phyloP scores from a whole-genome alignment of 2,888 invertebrate genomes.

The Apotomis turbidana region DNA sequence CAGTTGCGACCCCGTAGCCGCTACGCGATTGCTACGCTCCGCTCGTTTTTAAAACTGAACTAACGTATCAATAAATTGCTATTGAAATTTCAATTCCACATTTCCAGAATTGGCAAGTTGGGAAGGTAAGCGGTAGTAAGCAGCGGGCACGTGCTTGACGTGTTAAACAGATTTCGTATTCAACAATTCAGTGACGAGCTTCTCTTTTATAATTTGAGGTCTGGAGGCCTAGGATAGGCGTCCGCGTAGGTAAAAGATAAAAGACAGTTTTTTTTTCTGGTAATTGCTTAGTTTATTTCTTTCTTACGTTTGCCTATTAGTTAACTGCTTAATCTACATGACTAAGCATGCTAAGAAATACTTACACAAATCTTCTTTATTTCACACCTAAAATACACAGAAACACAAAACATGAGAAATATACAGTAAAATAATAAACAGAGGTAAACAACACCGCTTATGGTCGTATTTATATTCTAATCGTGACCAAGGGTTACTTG shows the following conservation, averaged over 20 bases:
- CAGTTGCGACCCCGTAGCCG: not conserved
- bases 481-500: too few species aligned
- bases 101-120: conserved; percentile 22
- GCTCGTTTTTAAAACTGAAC: not conserved
- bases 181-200: not conserved
- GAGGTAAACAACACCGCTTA: too few species aligned
- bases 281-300: too few species aligned
- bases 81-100: conserved; percentile 22
- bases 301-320: too few species aligned
- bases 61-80: conserved; percentile 14
- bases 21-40: not conserved
- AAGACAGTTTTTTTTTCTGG: not conserved
- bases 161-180: conserved; percentile 24
- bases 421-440: too few species aligned
- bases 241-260: too few species aligned
- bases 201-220: not conserved
- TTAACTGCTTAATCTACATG: too few species aligned
- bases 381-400: too few species aligned
- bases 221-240: not conserved
- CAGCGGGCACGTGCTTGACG: conserved; percentile 45
- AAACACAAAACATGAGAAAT: too few species aligned
- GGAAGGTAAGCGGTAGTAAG: conserved; percentile 56
- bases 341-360: too few species aligned
- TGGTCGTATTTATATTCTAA: too few species aligned
- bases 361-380: too few species aligned